Percentiles rank a stretch among this genome's conserved stretches.
Evolutionary conservation across 2,888 invertebrate genomes (phyloP).

Genomic region (Leucozona laternaria): DNA sequence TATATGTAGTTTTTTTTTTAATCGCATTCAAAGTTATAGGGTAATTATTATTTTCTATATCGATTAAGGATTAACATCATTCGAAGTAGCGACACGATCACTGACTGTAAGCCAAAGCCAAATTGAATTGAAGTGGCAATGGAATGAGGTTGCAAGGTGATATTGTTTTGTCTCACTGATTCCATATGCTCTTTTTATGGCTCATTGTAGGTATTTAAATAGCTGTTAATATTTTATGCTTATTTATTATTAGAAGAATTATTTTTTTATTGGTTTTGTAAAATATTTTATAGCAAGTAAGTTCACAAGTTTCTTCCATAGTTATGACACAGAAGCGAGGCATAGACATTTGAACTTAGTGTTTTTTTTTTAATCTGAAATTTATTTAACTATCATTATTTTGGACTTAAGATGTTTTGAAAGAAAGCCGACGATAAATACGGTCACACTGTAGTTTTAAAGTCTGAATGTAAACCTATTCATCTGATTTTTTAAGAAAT

Average conservation of each 20-base stretch:
- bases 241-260: neutral
- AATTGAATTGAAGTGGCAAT: slow-evolving; percentile 39
- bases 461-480: no score
- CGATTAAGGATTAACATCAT: slow-evolving; percentile 47
- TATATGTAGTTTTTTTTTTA: neutral
- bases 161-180: slow-evolving; percentile 38
- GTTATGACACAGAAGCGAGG: no score
- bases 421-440: no score
- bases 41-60: slow-evolving; percentile 55
- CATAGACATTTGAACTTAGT: no score
- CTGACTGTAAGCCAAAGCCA: neutral
- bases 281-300: no score
- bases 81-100: slow-evolving; percentile 37
- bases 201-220: slow-evolving; percentile 18
- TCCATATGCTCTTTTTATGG: slow-evolving; percentile 26
- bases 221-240: slow-evolving; percentile 42
- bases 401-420: no score
- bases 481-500: no score
- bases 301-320: no score
- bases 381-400: no score
- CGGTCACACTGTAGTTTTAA: no score
- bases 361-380: no score
- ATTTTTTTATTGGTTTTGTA: neutral
- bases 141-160: slow-evolving; percentile 53
- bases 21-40: slow-evolving; percentile 49